Evolutionary conservation across 2,113 vertebrate species (phyloP).

Genomic region (Psittacus erithacus): DNA sequence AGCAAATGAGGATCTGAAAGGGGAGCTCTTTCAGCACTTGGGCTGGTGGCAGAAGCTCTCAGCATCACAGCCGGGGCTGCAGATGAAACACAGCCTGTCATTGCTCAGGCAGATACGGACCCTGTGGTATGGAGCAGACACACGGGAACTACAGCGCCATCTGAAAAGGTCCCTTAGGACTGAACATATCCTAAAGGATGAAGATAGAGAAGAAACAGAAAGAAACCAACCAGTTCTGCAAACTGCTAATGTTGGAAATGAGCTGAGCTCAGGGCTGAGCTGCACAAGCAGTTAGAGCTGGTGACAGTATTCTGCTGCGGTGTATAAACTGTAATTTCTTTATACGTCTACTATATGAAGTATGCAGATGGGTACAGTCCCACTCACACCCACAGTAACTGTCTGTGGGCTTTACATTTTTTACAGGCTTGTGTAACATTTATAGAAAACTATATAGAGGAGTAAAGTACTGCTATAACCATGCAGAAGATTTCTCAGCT

Average conservation of each 20-base stretch:
- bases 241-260: neutral
- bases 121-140: neutral
- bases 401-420: neutral
- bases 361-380: neutral
- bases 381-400: neutral
- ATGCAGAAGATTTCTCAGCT: neutral
- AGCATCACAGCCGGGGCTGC: neutral
- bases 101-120: neutral
- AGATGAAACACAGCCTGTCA: neutral
- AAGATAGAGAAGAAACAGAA: neutral
- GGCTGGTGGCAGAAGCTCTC: neutral
- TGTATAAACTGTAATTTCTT: neutral
- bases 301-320: neutral
- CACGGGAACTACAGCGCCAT: neutral
- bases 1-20: rapidly evolving
- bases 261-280: neutral
- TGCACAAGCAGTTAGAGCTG: neutral
- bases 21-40: rapidly evolving
- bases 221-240: neutral
- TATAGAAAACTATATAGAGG: neutral
- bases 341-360: neutral
- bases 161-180: neutral
- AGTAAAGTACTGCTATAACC: neutral
- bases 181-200: neutral
- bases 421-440: neutral